Evolutionary conservation across 2,113 vertebrate species (phyloP).

Genomic region (Phycodurus eques): DNA sequence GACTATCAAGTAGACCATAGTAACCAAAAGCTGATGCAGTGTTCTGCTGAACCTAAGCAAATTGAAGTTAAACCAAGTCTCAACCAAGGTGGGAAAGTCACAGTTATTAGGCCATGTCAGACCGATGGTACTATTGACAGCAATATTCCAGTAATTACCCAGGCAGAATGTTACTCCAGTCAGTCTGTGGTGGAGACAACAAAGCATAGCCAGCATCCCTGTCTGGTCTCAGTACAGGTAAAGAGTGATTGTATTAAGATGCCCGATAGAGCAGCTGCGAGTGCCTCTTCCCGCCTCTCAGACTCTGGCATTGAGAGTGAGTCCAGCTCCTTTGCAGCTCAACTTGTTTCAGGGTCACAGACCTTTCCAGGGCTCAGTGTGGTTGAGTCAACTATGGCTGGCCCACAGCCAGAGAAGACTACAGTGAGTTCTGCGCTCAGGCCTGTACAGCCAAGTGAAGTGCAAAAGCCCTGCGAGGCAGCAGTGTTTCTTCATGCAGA

Average conservation of each 20-base stretch:
- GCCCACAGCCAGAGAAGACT: constrained; percentile 70
- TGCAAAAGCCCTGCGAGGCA: constrained; percentile 69
- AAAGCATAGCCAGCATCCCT: constrained; percentile 34
- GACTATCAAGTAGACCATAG: constrained; percentile 49
- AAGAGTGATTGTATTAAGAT: constrained; percentile 80
- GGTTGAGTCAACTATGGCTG: constrained; percentile 58
- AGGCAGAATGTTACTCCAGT: constrained; percentile 49
- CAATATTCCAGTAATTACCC: constrained; percentile 52
- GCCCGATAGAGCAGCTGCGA: constrained; percentile 71
- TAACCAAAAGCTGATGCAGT: constrained; percentile 49
- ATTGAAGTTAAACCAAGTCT: constrained; percentile 72
- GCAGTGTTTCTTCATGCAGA: constrained; percentile 81
- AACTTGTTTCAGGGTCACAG: constrained; percentile 73
- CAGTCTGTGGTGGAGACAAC: constrained; percentile 34
- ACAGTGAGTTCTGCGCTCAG: constrained; percentile 72
- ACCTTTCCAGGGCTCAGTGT: constrained; percentile 65
- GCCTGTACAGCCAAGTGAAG: constrained; percentile 75
- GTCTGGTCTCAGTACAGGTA: constrained; percentile 47
- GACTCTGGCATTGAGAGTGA: constrained; percentile 97
- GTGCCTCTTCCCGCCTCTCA: constrained; percentile 88
- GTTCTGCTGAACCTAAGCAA: constrained; percentile 54
- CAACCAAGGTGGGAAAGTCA: constrained; percentile 80
- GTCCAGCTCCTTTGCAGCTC: constrained; percentile 88
- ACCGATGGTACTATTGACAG: constrained; percentile 51
- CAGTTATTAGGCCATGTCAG: constrained; percentile 72